Base-by-base conservation (phyloP, 64 coral and sea anemone species). In the Catalaphyllia jardinei region DNA sequence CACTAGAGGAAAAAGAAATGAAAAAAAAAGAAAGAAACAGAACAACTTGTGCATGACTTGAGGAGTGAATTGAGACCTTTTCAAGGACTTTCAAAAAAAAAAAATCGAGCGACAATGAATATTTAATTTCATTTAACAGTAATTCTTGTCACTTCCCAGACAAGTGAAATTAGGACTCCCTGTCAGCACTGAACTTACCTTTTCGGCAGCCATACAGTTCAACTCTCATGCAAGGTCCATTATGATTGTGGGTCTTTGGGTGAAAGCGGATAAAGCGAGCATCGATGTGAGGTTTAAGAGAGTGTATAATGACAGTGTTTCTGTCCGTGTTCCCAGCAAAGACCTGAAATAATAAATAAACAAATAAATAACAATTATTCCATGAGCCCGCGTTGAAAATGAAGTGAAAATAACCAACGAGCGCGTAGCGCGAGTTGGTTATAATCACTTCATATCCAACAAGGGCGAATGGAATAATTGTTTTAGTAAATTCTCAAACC, bases 181-280 rank as follows among this genome's bases (percentile, higher is more conserved):
- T 46, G 42, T 4, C 42, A 46, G 4, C 24, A 25, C 10, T 4
- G 10, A 5, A 61, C 27, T 31, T 33, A 80, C 78, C 78, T 31
- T 31, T 60, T 61, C 78, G 78, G 29, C 78, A 61, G 4, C 78
- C 78, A 62, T 80, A 80, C 78, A 80, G 29, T 31, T 80, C 78
- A 61, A 30, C 51, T 61, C 78, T 31, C 15, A 80, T 12, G 14
- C 78, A 80, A 31, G 52, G 78, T 9, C 62, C 20, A 31, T 80
- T 80, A 14, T 20, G 78, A 31, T 80, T 61, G 14, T 80, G 55
- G 31, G 28, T 62, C 50, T 18, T 16, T 30, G 78, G 78, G 62
- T 80, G 78, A 61, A 80, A 62, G 27, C 78, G 52, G 55, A 80
- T 61, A 15, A 9, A 80, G 54, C 78, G 78, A 80, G 78, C 78